Evolutionary conservation across 1,140 invertebrate species (phyloP).

Genomic region (Caenorhabditis latens): DNA sequence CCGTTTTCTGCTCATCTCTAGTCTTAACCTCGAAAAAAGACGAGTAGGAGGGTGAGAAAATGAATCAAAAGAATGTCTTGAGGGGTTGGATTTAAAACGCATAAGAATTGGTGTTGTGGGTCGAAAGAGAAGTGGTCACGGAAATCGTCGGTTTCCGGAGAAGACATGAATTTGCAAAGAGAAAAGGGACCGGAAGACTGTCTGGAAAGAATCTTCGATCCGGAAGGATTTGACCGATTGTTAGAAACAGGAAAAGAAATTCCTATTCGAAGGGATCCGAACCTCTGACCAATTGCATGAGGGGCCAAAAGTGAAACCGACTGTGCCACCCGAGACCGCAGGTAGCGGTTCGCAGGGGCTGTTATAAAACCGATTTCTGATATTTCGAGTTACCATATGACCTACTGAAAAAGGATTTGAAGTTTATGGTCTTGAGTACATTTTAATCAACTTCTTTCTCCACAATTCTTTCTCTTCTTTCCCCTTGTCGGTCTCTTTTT

Average conservation of each 20-base stretch:
- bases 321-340: no score
- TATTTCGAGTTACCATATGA: no score
- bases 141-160: constrained; percentile 26
- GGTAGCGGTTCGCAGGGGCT: no score
- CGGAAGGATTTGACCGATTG: constrained; percentile 10
- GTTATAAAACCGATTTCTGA: no score
- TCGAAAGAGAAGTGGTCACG: not conserved
- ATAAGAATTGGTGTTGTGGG: constrained; percentile 2
- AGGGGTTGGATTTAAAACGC: constrained; percentile 37
- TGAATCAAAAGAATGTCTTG: constrained; percentile 14
- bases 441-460: not conserved
- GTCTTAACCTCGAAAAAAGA: not conserved
- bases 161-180: no score
- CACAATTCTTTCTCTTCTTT: not conserved
- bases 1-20: constrained; percentile 45
- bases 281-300: no score
- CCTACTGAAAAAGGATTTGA: no score
- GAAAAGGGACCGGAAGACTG: not conserved
- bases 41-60: constrained; percentile 12
- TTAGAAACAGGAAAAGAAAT: not conserved
- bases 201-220: constrained; percentile 22
- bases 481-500: not conserved
- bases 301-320: no score
- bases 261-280: no score
- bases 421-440: no score